Evolutionary conservation across 2,888 invertebrate species (phyloP).

Genomic region (Phasia obesa): DNA sequence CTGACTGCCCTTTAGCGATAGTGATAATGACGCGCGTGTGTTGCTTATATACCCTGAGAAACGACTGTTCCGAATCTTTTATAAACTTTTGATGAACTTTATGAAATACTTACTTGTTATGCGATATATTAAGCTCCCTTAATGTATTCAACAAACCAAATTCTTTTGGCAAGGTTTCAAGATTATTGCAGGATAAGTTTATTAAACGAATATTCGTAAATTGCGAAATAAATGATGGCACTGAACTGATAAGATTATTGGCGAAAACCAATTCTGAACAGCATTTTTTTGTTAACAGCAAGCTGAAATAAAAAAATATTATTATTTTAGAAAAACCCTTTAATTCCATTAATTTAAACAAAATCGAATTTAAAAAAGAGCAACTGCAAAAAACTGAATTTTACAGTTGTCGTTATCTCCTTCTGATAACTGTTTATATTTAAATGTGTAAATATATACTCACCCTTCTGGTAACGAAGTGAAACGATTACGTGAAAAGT

Average conservation of each 20-base stretch:
- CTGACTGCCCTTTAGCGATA: too few relatives aligned
- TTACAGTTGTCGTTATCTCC: neutral
- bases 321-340: too few relatives aligned
- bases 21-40: too few relatives aligned
- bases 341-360: neutral
- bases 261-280: conserved; percentile 88
- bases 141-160: conserved; percentile 86
- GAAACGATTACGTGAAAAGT: conserved; percentile 92
- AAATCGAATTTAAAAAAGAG: neutral
- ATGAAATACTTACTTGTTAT: conserved; percentile 86
- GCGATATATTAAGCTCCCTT: conserved; percentile 90
- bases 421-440: too few relatives aligned
- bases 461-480: conserved; percentile 87
- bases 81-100: neutral
- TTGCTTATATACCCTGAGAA: too few relatives aligned
- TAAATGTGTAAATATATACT: conserved; percentile 63
- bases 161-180: conserved; percentile 86
- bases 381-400: neutral
- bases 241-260: conserved; percentile 85
- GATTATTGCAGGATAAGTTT: conserved; percentile 89
- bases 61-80: neutral
- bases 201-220: conserved; percentile 87
- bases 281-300: conserved; percentile 83
- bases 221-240: conserved; percentile 86
- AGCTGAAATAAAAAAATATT: conserved; percentile 77